Conservation (phyloP, 92 coral and sea anemone species). For the Bergia sp. region DNA sequence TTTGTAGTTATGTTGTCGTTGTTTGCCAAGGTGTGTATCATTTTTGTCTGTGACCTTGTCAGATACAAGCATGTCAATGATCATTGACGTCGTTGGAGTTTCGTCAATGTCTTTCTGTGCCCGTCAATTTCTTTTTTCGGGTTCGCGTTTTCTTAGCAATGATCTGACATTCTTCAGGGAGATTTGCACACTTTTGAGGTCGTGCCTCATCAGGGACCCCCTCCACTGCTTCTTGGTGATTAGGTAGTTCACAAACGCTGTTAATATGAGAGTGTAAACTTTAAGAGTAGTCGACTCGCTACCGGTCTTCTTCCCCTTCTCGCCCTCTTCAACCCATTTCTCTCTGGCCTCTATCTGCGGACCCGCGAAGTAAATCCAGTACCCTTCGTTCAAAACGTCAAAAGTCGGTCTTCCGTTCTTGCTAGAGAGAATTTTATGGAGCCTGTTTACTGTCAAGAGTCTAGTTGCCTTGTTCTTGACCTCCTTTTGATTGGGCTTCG, state of each 20-base stretch:
- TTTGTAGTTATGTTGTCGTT: background rate
- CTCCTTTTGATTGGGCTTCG: background rate
- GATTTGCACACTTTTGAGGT: background rate
- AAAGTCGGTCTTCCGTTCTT: background rate
- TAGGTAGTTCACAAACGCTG: background rate
- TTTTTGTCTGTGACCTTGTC: background rate
- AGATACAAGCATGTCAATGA: background rate
- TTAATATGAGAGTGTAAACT: background rate
- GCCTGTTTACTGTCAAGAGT: background rate
- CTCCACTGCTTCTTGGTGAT: background rate
- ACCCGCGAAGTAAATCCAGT: background rate
- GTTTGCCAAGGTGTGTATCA: background rate
- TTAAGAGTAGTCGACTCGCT: background rate
- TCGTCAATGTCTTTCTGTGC: background rate
- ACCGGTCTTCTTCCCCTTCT: background rate
- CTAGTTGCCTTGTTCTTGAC: background rate
- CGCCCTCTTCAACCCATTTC: background rate
- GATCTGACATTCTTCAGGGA: background rate
- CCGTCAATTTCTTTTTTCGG: background rate
- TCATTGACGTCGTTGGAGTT: background rate
- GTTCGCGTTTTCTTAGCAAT: background rate
- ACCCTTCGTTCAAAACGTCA: background rate
- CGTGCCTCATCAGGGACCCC: background rate
- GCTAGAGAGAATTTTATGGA: background rate
- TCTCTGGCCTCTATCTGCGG: background rate